Base-by-base conservation (phyloP, 2,797 vertebrate species). In the Sciurus vulgaris region DNA sequence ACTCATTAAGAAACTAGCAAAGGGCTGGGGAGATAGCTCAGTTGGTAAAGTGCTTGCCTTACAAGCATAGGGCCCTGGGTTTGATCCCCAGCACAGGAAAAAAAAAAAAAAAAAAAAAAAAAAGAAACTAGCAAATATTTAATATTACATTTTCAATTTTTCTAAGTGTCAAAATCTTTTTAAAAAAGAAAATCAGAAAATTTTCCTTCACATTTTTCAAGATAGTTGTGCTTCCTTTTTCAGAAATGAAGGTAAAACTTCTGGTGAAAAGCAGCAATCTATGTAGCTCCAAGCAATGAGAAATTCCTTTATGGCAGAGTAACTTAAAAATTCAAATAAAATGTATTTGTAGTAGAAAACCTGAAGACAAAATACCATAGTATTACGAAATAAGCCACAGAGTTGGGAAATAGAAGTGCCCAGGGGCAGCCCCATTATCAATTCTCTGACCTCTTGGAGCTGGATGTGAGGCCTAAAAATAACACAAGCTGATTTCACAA, bases 241-340 rank as follows among this genome's bases (percentile, higher is more conserved):
- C 41, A 73, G 76, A 97, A 65, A 83, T 8, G 5, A 3, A 33
- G 56, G 76, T 12, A 77, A 67, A 95, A 59, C 15, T 90, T 69
- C 67, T 38, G 33, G n/a, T 0, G 11, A 96, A 96, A 97, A 96
- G 14, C 78, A 85, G 82, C 86, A 41, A 77, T 92, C 90, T 63
- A 73, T 54, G 86, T 61, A 92, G 81, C 83, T 73, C 85, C 82
- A 4, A 95, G 95, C 63, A 96, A 67, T 0, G 6, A 86, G 38
- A 96, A 72, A 94, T 93, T 97, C 82, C 89, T 98, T 97, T 94
- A 78, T 11, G 79, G 74, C n/a, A 91, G 97, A 59, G 51, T 96
- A 89, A 97, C 38, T 92, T 85, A 78, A 93, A 91, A 97, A 91
- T 95, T 63, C 89, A 91, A 94, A 94, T 81, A 96, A 94, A 97